Base-by-base conservation (phyloP, 2,888 invertebrate species). In the Lamellibrachia satsuma region DNA sequence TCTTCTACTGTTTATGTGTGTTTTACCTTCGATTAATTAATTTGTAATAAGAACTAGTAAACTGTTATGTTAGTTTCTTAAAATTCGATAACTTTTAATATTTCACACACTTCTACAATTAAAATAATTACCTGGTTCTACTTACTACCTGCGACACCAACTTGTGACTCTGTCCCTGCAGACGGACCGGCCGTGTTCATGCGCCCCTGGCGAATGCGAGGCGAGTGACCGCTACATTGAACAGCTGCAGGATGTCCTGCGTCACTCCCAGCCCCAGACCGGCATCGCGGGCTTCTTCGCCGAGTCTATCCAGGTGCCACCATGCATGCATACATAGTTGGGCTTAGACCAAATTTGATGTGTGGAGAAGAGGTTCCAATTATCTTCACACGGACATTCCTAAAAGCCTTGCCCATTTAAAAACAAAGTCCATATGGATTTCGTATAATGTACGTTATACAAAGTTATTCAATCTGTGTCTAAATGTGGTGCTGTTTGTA, bases 281-380 rank as follows among this genome's bases (percentile, higher is more conserved):
- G 98, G 98, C 52, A 97, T 98, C 7, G 99, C 99, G 0, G 99
- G 98, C 7, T 98, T 99, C 96, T 98, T 99, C 96, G 98, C 98
- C 0, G 99, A 99, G 96, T 98, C 98, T 0, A 99, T 99, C 94
- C 99, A 99, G 97, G 97, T 96, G 93, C 93, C 92, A 9, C 55
- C 55, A 7, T 55, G 1, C 55, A 3, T 6, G 22, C 75, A 75
- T n/a, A 75, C 75, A 75, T 11, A 3, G 22, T 22, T 75, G 75
- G 75, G 6, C n/a, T 75, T 75, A 22, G 15, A 22, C 22, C n/a
- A 75, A 60, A 9, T 60, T 60, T 60, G 1, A 60, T 60, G 39
- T 15, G 60, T 8, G 60, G 60, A 60, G 15, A 60, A 9, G 60
- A 4, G 39, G 39, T 39, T 39, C 39, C 1, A 39, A 39, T 39